Percentiles rank a stretch among this genome's conserved stretches.
Conservation (phyloP, 2,113 vertebrate genomes). For the Ictalurus furcatus region DNA sequence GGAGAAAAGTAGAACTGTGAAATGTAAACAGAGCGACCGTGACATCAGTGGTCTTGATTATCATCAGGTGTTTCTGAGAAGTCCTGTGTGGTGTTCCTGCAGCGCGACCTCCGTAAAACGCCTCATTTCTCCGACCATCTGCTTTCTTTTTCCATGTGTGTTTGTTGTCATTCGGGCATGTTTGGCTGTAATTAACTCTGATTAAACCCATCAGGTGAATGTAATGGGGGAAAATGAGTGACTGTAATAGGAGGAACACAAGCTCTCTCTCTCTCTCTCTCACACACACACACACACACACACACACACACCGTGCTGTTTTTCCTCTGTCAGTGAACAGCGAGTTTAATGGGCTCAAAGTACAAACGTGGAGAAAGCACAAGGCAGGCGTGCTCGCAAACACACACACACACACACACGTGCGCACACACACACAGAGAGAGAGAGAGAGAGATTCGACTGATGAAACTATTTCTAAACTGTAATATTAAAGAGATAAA, state of each 20-base stretch:
- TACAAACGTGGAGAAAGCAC: conserved; percentile 23
- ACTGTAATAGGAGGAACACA: not conserved
- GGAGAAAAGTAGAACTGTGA: not conserved
- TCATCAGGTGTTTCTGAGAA: not conserved
- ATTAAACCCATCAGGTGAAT: conserved; percentile 2
- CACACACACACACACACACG: conserved; percentile 14
- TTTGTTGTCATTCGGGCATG: not conserved
- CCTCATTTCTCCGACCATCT: not conserved
- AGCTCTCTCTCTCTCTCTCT: not conserved
- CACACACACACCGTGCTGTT: conserved; percentile 22
- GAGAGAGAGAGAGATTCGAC: too few relatives aligned
- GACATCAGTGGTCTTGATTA: not conserved
- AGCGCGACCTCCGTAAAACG: not conserved
- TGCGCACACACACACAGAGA: not conserved
- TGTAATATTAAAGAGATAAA: too few relatives aligned
- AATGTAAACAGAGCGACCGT: not conserved
- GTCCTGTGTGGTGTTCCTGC: not conserved
- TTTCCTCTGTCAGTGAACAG: conserved; percentile 1
- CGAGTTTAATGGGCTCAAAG: conserved; percentile 46
- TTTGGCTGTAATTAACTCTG: not conserved
- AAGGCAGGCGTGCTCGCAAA: not conserved
- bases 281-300: conserved; percentile 1
- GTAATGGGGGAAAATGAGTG: not conserved
- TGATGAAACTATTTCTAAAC: too few relatives aligned
- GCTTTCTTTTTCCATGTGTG: not conserved